Conservation (phyloP, 2,113 vertebrate species). For the Dasyurus viverrinus region DNA sequence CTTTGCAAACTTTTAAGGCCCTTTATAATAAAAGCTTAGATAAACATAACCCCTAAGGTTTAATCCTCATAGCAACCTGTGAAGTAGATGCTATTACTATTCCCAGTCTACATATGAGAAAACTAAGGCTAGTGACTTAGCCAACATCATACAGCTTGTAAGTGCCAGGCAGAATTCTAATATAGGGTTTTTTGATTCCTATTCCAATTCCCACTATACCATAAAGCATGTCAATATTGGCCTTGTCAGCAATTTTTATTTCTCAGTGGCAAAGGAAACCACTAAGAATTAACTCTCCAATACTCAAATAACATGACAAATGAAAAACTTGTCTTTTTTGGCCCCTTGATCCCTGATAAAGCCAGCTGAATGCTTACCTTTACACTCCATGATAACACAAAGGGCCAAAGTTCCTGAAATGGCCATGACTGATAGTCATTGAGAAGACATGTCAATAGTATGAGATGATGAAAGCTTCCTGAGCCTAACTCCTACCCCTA, state of each 20-base stretch:
- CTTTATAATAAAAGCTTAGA: not conserved
- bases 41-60: not conserved
- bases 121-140: not conserved
- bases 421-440: not conserved
- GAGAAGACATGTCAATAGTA: not conserved
- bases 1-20: not conserved
- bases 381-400: conserved; percentile 53
- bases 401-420: conserved; percentile 53
- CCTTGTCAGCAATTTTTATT: conserved; percentile 18
- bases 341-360: not conserved
- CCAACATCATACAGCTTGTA: too few relatives aligned
- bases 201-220: too few relatives aligned
- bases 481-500: not conserved
- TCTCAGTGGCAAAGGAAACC: conserved; percentile 5
- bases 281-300: conserved; percentile 46
- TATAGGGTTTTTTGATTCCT: not conserved
- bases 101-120: not conserved
- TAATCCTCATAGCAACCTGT: not conserved
- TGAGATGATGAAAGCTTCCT: conserved; percentile 28
- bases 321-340: conserved; percentile 48
- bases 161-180: not conserved
- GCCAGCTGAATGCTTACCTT: conserved; percentile 55
- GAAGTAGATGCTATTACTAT: not conserved
- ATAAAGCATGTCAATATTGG: not conserved
- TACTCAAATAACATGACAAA: conserved; percentile 24